phyloP scores from a whole-genome alignment of 2,113 vertebrate genomes.

The Lampris megalopsis region DNA sequence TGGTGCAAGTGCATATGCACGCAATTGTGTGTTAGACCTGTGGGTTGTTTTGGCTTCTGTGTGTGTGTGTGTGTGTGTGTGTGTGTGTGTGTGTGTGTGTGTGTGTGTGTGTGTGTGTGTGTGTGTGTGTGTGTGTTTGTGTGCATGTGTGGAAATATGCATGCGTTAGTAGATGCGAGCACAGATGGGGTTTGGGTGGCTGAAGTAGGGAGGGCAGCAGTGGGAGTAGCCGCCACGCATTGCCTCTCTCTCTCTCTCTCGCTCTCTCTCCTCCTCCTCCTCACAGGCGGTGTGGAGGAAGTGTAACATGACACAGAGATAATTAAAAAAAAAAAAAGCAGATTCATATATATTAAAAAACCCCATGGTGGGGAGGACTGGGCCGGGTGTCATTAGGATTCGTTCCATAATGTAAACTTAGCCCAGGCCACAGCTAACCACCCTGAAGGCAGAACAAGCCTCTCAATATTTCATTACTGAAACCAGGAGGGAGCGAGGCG shows the following conservation, averaged over 20 bases:
- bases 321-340: constrained; percentile 72
- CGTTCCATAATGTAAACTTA: constrained; percentile 71
- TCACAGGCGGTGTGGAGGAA: constrained; percentile 69
- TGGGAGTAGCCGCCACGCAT: constrained; percentile 59
- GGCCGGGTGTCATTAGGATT: constrained; percentile 69
- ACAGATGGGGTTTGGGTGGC: constrained; percentile 74
- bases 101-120: constrained; percentile 34
- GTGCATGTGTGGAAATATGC: constrained; percentile 23
- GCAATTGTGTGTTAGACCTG: constrained; percentile 14
- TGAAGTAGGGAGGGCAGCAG: constrained; percentile 57
- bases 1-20: constrained; percentile 37
- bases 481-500: constrained; percentile 38
- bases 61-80: constrained; percentile 37
- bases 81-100: constrained; percentile 33
- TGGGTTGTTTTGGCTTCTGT: constrained; percentile 31
- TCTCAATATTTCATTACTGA: constrained; percentile 72
- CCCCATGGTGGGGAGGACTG: constrained; percentile 32
- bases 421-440: constrained; percentile 58
- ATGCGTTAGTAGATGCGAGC: constrained; percentile 60
- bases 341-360: constrained; percentile 75
- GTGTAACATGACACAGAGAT: constrained; percentile 77
- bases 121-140: constrained; percentile 40
- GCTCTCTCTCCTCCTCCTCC: constrained; percentile 4
- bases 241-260: constrained; percentile 45
- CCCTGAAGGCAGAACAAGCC: constrained; percentile 60